Evolutionary conservation across 2,113 vertebrate species (phyloP).

Genomic region (Scophthalmus maximus): DNA sequence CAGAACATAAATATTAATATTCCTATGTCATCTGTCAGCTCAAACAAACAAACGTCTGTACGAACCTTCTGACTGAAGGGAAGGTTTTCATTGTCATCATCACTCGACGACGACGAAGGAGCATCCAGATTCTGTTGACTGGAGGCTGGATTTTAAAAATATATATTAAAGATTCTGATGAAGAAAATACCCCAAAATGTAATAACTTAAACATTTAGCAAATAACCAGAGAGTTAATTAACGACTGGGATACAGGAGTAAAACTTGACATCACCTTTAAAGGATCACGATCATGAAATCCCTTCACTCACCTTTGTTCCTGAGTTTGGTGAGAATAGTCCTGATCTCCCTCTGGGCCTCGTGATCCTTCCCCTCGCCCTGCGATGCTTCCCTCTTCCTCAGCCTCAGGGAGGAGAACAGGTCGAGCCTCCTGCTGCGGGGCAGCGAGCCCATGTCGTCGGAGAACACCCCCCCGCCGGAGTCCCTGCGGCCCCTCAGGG

Average conservation of each 20-base stretch:
- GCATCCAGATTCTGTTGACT: conserved; percentile 62
- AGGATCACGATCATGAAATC: fast-evolving
- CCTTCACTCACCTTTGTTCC: conserved; percentile 73
- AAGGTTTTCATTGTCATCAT: conserved; percentile 79
- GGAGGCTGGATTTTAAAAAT: conserved; percentile 53
- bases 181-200: neutral
- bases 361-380: conserved; percentile 31
- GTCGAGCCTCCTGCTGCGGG: conserved; percentile 67
- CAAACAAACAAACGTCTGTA: neutral
- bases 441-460: conserved; percentile 55
- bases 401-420: conserved; percentile 82
- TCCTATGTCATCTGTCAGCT: neutral
- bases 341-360: conserved; percentile 71
- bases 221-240: too few species aligned
- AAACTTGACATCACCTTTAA: too few species aligned
- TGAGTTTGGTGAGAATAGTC: conserved; percentile 77
- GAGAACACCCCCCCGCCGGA: conserved; percentile 48
- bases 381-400: conserved; percentile 60
- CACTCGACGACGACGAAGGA: conserved; percentile 85
- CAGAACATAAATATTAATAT: neutral
- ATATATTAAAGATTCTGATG: neutral
- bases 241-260: too few species aligned
- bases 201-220: too few species aligned
- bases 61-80: conserved; percentile 81
- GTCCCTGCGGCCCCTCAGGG: conserved; percentile 52